Base-by-base conservation (phyloP, 1,140 invertebrate species). In the Drosophila busckii region DNA sequence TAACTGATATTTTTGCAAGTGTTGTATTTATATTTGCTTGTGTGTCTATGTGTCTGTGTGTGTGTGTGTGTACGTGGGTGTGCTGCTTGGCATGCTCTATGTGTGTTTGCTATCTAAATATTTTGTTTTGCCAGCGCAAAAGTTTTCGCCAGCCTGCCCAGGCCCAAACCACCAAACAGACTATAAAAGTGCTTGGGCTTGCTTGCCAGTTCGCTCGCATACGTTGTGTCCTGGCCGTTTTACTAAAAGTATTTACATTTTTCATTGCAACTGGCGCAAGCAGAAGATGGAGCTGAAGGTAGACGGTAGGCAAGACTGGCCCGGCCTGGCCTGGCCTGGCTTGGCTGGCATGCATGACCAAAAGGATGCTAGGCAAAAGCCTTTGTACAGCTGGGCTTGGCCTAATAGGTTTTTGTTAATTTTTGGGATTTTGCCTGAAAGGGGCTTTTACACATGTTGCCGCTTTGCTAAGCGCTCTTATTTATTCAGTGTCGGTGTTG, bases 371-470 rank as follows among this genome's bases (percentile, higher is more conserved):
- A 7, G 12, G 19, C 44, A 29, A 58, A 40, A 34, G 25, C 53
- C 25, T 55, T 76, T 70, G 32, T 64, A 65, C 62, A 55, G 66
- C 71, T 37, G 20, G 53, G 55, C 54, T 54, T 73, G 67, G 64
- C 54, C 75, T 80, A 80, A 82, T 80, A 80, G 69, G 75, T 80
- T 80, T 80, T 82, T 80, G 75, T 80, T 80, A 80, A 80, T 80
- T 80, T 80, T 73, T 52, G 12, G 37, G 63, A 53, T 52, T 67
- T 78, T 78, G 50, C 50, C 67, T 78, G 52, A 63, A 70, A 62
- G 34, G 69, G 67, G 49, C 53, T 68, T 56, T 31, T 61, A 56
- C 73, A 71, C 67, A 78, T 80, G 73, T 68, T 78, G 53, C 71
- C 48, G 48, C 25, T 68, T 44, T 41, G 8, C 23, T 61, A 42